Conservation (phyloP, 2,113 vertebrate species). For the Excalfactoria chinensis region DNA sequence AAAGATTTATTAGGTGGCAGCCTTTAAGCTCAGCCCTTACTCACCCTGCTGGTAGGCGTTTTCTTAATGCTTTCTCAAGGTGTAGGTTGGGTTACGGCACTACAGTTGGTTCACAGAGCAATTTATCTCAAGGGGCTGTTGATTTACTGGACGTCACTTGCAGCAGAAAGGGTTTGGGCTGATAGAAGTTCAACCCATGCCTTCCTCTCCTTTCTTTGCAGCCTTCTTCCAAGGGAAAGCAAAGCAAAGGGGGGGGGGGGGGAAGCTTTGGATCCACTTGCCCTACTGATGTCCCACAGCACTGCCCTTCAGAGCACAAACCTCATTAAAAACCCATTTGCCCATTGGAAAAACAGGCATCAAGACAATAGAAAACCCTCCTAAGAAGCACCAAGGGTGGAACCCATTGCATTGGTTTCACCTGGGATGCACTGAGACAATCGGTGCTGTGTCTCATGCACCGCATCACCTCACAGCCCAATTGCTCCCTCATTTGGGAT, state of each 20-base stretch:
- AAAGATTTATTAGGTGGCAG: background rate
- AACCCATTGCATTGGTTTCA: background rate
- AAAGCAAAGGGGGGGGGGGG: background rate
- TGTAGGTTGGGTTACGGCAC: background rate
- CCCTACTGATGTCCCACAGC: background rate
- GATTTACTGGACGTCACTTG: background rate
- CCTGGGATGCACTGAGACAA: background rate
- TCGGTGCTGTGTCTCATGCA: background rate
- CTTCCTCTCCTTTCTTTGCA: background rate
- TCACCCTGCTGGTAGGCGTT: background rate
- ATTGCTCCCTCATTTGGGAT: background rate
- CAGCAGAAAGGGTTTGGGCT: background rate
- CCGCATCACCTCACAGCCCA: background rate
- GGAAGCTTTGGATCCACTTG: background rate
- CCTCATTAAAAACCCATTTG: background rate
- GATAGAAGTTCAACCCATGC: background rate
- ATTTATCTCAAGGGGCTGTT: background rate
- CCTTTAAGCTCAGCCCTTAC: background rate
- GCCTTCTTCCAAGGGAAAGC: background rate
- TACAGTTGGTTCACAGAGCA: background rate
- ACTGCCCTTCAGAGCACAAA: background rate
- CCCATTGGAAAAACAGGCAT: background rate
- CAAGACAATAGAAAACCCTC: fast-evolving
- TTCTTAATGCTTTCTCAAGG: background rate
- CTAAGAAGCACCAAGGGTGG: background rate